Evolutionary conservation across 2,797 vertebrate species (phyloP), one percentile per base, ranked within the genome.

Genomic region (Sebastes trivittatus): DNA sequence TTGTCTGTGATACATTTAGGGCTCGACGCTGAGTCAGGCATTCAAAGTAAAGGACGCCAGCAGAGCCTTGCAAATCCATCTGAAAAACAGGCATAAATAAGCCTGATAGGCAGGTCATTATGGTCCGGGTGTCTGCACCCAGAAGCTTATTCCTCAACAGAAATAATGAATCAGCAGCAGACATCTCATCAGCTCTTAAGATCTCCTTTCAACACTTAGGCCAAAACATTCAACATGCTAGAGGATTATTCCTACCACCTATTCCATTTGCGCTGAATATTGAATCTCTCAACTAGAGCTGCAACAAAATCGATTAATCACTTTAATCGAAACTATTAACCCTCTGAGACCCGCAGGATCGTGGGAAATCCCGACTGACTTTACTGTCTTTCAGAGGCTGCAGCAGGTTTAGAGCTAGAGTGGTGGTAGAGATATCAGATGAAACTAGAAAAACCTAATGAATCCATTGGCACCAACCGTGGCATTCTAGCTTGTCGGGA

Each of bases 31-130:
- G 75, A 84, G 58, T 80, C 72, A 76, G 70, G 58, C 58, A 42
- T 55, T 85, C 27, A 32, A 63, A 68, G n/a, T 60, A 65, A 68
- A 77, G 42, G 38, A 78, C 36, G 68, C 64, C 69, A 58, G 1
- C 32, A 60, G 71, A 78, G 81, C 58, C 36, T 30, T 36, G 14
- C 58, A 88, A 78, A 87, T 85, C 61, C 77, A 66, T 76, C 79
- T 83, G 75, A 84, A 88, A 87, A 81, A 75, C 65, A 54, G 64
- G 54, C 78, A 87, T 78, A 82, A 83, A 85, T 88, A 91, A 92
- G 87, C 84, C 77, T 91, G 87, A 88, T 38, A 11, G 87, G 81
- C 88, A 88, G 84, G 75, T 88, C 67, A 82, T 89, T 84, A 89
- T 81, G 75, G 13, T 65, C 82, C 61, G 77, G 72, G 67, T 72